Base-by-base conservation (phyloP, 2,113 vertebrate genomes). In the Plotosus lineatus region DNA sequence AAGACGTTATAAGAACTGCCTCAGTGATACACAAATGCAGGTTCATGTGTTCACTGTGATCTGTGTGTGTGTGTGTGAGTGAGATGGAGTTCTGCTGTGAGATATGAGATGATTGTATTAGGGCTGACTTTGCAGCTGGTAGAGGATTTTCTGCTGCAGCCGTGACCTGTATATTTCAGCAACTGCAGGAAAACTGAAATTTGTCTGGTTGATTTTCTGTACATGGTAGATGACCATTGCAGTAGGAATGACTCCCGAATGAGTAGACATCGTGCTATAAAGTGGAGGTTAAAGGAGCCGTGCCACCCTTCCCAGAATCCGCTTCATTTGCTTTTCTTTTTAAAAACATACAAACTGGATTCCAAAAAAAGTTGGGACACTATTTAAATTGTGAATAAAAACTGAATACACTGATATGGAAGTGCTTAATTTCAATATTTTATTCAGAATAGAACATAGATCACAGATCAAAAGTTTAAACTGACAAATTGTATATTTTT, bases 151-250 rank as follows among this genome's bases (percentile, higher is more conserved):
- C 50, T 38, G 40, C 75, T 75, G 66, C 31, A 81, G 53, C 28
- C 38, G 55, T 74, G 68, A 76, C 48, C 40, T 69, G 75, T 75
- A 73, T 48, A 60, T 72, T 71, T 65, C 51, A 82, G 75, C 68
- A 83, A 79, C 82, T 79, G 79, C 61, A 72, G 76, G 79, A 71
- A 78, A 15, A 55, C 50, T 73, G 23, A 78, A 28, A 78, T 78
- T 78, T 86, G 71, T 78, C n/a, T n/a, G n/a, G 79, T 36, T 83
- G 78, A 69, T 83, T 85, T 83, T 63, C 53, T 75, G 38, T 75
- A 75, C 55, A 75, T 83, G 61, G 82, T 71, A 79, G 82, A 61
- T 78, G 60, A 69, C 56, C 63, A 81, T 78, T 78, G 61, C 53
- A 55, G 66, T 31, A 48, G 28, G 55, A 84, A 48, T 48, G 74